A percentile compares a stretch with the other conserved stretches of the same genome.
Evolutionary conservation across 1,140 invertebrate species (phyloP).

Genomic region (Drosophila ohnishii): DNA sequence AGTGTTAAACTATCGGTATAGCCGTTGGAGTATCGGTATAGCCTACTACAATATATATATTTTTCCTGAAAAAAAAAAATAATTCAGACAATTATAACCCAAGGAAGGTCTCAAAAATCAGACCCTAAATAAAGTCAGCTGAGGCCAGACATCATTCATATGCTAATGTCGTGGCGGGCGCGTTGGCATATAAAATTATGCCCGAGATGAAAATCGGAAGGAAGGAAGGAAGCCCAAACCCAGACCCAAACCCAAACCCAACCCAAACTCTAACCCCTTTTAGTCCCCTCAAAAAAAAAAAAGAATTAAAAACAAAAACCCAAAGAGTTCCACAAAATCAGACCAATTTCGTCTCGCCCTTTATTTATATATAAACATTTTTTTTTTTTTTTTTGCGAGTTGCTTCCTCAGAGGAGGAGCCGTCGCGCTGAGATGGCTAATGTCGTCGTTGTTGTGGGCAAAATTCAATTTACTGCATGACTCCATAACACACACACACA

Average conservation of each 20-base stretch:
- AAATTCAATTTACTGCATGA: conserved; percentile 80
- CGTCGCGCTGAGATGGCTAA: conserved; percentile 67
- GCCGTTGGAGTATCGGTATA: too few species aligned
- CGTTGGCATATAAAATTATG: conserved; percentile 63
- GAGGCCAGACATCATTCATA: conserved; percentile 45
- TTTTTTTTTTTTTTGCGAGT: conserved; percentile 2
- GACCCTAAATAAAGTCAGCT: background rate
- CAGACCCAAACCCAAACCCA: background rate
- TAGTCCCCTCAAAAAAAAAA: conserved; percentile 4
- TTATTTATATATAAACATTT: conserved; percentile 11
- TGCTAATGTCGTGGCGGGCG: conserved; percentile 50
- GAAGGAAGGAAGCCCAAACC: background rate
- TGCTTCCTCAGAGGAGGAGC: background rate
- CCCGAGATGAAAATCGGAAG: conserved; percentile 10
- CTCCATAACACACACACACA: conserved; percentile 64
- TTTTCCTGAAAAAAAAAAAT: background rate
- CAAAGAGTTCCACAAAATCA: conserved; percentile 30
- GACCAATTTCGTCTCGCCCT: conserved; percentile 15
- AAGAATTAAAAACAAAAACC: conserved; percentile 18
- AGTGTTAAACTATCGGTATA: too few species aligned
- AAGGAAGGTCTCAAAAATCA: conserved; percentile 1
- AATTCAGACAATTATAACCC: conserved; percentile 30
- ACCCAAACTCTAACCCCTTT: conserved; percentile 7
- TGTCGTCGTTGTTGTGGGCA: conserved; percentile 76
- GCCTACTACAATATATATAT: too few species aligned